phyloP scores from a whole-genome alignment of 2,797 vertebrate genomes.

The Pipistrellus kuhlii region DNA sequence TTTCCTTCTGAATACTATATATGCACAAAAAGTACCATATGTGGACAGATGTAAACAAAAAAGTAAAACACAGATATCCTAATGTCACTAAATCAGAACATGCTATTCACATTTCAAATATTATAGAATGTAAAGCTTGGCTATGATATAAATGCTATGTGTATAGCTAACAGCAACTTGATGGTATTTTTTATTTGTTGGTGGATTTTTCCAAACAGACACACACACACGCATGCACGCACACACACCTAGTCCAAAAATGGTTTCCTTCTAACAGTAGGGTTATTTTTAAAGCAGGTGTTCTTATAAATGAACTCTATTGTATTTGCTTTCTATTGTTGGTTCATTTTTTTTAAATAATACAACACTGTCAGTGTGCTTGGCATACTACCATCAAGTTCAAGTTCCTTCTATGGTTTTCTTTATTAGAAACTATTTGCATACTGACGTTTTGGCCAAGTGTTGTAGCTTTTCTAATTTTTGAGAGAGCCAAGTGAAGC shows the following conservation, averaged over 20 bases:
- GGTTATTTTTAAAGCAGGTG: slow-evolving; percentile 68
- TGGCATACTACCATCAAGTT: slow-evolving; percentile 53
- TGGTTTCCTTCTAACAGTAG: slow-evolving; percentile 29
- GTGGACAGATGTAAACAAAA: background rate
- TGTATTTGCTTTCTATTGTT: slow-evolving; percentile 48
- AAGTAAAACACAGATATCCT: background rate
- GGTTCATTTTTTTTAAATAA: background rate
- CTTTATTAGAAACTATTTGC: slow-evolving; percentile 72
- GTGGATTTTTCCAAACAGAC: background rate
- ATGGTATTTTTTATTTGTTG: background rate
- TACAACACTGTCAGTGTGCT: background rate
- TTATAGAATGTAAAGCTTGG: background rate
- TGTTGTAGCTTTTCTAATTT: slow-evolving; percentile 55
- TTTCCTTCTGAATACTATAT: background rate
- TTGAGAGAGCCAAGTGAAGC: slow-evolving; percentile 35
- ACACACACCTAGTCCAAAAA: background rate
- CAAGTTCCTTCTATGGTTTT: slow-evolving; percentile 58
- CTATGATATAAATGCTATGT: background rate
- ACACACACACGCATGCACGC: background rate
- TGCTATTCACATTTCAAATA: background rate
- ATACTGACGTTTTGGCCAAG: slow-evolving; percentile 65
- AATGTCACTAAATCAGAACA: background rate
- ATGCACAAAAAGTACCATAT: background rate
- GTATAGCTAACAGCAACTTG: background rate
- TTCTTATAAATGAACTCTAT: slow-evolving; percentile 51